These are phyloP conservation scores for Chionis minor DNA, from an alignment of 2,113 vertebrate genomes.

Conservation along the genomic window DNA sequence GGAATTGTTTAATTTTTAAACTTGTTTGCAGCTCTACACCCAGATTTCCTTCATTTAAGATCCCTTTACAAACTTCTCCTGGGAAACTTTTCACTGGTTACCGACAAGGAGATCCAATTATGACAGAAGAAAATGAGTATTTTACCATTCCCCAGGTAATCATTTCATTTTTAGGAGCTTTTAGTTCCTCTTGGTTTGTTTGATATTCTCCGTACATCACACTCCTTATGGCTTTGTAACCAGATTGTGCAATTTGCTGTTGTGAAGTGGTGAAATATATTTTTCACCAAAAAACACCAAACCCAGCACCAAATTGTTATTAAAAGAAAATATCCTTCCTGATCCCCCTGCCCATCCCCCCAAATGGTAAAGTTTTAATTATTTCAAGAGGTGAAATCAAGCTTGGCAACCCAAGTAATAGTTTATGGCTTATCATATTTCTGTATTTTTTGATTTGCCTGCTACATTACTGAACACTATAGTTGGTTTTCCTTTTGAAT, in stretches of 20 bases:
- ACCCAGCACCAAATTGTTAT: not conserved
- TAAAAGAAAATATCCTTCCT: not conserved
- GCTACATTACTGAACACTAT: not conserved
- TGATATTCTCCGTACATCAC: not conserved
- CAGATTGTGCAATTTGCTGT: not conserved
- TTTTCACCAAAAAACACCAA: not conserved
- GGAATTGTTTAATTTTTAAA: not conserved
- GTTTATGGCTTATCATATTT: not conserved
- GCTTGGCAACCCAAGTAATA: not conserved
- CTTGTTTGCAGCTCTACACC: slow-evolving; percentile 68
- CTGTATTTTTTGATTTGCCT: not conserved
- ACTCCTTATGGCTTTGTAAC: not conserved
- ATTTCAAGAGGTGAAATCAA: not conserved
- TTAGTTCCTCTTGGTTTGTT: not conserved
- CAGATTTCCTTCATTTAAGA: slow-evolving; percentile 65
- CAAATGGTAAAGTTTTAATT: not conserved
- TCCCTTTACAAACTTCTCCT: slow-evolving; percentile 32
- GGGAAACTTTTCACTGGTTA: slow-evolving; percentile 68
- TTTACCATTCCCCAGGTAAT: slow-evolving; percentile 90
- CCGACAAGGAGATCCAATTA: slow-evolving; percentile 84
- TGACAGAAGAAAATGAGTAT: slow-evolving; percentile 75
- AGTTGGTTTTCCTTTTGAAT: not conserved
- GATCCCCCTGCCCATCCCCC: too few species aligned
- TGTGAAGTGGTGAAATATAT: not conserved
- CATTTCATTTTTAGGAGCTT: not conserved